Base-by-base conservation (phyloP, 2,113 vertebrate species). In the Alligator sinensis region DNA sequence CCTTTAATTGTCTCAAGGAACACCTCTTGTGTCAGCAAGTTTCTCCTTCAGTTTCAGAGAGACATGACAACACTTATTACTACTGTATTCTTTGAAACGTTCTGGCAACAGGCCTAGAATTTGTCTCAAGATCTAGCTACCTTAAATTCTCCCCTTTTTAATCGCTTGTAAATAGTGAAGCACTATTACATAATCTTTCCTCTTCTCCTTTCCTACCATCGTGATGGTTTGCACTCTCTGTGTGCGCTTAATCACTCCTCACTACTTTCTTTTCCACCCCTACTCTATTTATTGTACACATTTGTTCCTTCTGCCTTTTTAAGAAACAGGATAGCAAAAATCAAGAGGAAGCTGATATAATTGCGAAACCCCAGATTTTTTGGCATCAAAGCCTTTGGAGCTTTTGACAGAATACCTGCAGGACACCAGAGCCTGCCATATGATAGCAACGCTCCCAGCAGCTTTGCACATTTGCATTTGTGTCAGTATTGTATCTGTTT, bases 211-310 rank as follows among this genome's bases (percentile, higher is more conserved):
- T 47, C 47, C 47, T 47, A 9, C 47, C 25, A 18, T 77, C 57
- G 13, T 59, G 70, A 47, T 4, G 47, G 70, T 59, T 77, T 28
- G 30, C 27, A 30, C 77, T 24, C 30, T 78, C 27, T 18, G 10
- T 61, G 80, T 83, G 80, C 87, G 76, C 62, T 86, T 85, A 64
- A 92, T 68, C 38, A 4, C 6, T 89, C 92, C 92, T 90, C 89
- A 68, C 77, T 34, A 2, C 2, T 87, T 90, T 66, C 64, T 57
- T 88, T 92, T 91, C 87, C 86, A 11, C 58, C 57, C 83, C 63
- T 70, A 66, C 68, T 86, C 28, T 55, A 79, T 64, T 87, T 80
- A 47, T 91, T 91, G 94, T 4, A 58, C 86, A 57, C 15, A 9
- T 60, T 88, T 80, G 2, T 64, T 91, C 60, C 24, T 54, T 79